phyloP scores from a whole-genome alignment of 2,888 invertebrate genomes.

The Chalcosyrphus nemorum region DNA sequence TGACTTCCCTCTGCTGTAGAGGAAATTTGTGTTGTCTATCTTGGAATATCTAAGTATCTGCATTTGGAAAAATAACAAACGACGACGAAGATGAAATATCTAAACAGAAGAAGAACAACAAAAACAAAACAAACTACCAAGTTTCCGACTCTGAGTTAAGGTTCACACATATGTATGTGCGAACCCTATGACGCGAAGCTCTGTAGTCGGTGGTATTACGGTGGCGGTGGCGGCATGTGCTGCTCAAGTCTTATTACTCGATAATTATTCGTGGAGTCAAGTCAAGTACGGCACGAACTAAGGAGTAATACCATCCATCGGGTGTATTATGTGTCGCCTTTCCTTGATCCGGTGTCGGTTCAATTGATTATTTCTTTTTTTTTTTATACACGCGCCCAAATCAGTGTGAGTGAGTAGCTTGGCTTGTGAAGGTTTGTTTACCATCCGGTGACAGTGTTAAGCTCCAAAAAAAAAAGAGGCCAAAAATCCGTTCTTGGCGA shows the following conservation, averaged over 20 bases:
- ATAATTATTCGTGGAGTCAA: slow-evolving; percentile 67
- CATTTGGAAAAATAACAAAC: slow-evolving; percentile 46
- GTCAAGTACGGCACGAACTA: slow-evolving; percentile 68
- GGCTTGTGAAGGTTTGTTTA: slow-evolving; percentile 40
- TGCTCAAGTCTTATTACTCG: slow-evolving; percentile 62
- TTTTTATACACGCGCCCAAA: slow-evolving; percentile 23
- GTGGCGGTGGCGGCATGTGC: slow-evolving; percentile 57
- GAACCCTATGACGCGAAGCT: slow-evolving; percentile 64
- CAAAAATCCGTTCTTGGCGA: not conserved
- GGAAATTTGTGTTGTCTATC: slow-evolving; percentile 65
- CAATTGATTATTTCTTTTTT: slow-evolving; percentile 9
- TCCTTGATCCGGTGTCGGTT: slow-evolving; percentile 32
- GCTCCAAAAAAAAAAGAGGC: not conserved
- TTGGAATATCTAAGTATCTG: slow-evolving; percentile 64
- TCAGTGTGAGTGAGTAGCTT: slow-evolving; percentile 22
- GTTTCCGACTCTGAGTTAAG: slow-evolving; percentile 49
- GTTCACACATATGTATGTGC: slow-evolving; percentile 66
- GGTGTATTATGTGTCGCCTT: slow-evolving; percentile 44
- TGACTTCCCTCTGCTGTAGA: slow-evolving; percentile 58
- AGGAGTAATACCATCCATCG: slow-evolving; percentile 4
- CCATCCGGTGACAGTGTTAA: slow-evolving; percentile 57
- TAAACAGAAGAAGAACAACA: slow-evolving; percentile 2
- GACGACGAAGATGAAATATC: slow-evolving; percentile 11
- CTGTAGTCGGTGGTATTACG: slow-evolving; percentile 59
- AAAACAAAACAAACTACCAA: slow-evolving; percentile 5